Evolutionary conservation across 2,797 vertebrate species (phyloP).

Genomic region (Poeciliopsis paucimaculata): DNA sequence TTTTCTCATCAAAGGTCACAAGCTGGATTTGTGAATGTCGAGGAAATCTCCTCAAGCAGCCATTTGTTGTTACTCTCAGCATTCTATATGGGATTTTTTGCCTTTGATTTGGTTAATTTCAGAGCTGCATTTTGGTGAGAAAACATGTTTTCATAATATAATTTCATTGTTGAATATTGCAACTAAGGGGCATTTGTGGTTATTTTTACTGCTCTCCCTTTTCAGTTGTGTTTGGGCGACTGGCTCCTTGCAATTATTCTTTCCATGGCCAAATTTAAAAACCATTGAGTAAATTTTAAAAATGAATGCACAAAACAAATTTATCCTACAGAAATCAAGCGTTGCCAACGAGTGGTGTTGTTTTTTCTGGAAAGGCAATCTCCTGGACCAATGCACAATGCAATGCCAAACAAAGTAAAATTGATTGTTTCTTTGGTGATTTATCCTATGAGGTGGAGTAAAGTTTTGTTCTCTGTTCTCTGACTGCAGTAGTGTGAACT

Average conservation of each 20-base stretch:
- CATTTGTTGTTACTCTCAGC: conserved; percentile 45
- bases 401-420: background rate
- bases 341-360: background rate
- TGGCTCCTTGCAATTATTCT: background rate
- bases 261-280: background rate
- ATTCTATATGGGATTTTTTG: conserved; percentile 15
- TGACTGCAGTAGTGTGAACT: background rate
- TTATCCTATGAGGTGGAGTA: background rate
- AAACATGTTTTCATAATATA: background rate
- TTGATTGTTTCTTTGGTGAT: background rate
- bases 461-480: background rate
- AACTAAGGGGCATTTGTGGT: background rate
- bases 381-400: background rate
- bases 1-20: conserved; percentile 56
- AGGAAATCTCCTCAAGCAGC: conserved; percentile 39
- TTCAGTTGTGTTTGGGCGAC: background rate
- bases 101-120: conserved; percentile 29
- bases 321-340: background rate
- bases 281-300: background rate
- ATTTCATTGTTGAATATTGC: background rate
- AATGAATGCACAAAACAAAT: background rate
- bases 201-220: background rate
- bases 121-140: background rate
- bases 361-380: background rate
- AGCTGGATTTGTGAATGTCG: conserved; percentile 32